A percentile compares a stretch with the other conserved stretches of the same genome.
Evolutionary conservation across 2,888 invertebrate species (phyloP).

Genomic region (Apodemia hepburni): DNA sequence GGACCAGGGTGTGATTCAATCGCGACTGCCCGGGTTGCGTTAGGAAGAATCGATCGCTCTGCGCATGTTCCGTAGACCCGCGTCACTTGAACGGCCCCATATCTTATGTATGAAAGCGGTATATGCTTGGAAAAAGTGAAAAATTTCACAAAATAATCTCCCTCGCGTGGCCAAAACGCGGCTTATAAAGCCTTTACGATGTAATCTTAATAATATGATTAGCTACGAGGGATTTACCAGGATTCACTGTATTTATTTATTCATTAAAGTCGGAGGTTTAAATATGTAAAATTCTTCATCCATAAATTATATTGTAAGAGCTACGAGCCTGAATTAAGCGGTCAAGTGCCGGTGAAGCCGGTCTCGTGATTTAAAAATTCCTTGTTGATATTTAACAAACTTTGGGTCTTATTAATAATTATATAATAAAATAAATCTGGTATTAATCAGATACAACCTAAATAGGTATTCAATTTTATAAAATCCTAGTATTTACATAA

Average conservation of each 20-base stretch:
- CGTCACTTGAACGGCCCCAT: slow-evolving; percentile 58
- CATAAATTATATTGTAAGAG: background rate
- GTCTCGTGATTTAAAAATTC: background rate
- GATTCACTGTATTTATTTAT: slow-evolving; percentile 5
- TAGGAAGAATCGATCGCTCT: slow-evolving; percentile 60
- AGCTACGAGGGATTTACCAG: background rate
- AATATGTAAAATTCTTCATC: background rate
- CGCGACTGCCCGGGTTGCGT: slow-evolving; percentile 65
- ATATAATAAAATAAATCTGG: no score
- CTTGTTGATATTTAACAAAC: no score
- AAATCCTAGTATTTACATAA: no score
- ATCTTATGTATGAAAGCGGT: slow-evolving; percentile 73
- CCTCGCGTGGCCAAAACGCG: slow-evolving; percentile 30
- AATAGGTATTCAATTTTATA: no score
- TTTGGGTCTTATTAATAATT: no score
- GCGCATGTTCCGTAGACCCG: slow-evolving; percentile 61
- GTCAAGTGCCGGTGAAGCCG: background rate
- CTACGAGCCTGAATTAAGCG: background rate
- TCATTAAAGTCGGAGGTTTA: background rate
- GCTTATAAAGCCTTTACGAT: background rate
- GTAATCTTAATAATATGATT: background rate
- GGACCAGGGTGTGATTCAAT: slow-evolving; percentile 42
- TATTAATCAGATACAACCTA: no score
- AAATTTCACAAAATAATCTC: slow-evolving; percentile 31
- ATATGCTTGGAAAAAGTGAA: slow-evolving; percentile 55